Evolutionary conservation across 2,113 vertebrate genomes (phyloP).

Genomic region (Arothron firmamentum): DNA sequence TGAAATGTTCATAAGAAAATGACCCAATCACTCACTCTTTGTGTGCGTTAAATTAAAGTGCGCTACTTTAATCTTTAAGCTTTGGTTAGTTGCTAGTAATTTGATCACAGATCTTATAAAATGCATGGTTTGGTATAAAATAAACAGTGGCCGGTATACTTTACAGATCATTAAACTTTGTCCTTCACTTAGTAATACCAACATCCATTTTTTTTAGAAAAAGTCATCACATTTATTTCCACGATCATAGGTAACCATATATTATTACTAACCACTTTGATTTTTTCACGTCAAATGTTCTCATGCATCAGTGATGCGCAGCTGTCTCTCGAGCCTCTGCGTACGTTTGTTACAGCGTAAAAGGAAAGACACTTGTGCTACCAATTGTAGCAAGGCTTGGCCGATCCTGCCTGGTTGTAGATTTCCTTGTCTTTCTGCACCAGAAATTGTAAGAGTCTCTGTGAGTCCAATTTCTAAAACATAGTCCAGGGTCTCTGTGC

Average conservation of each 20-base stretch:
- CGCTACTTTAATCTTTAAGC: too few species aligned
- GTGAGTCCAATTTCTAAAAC: conserved; percentile 62
- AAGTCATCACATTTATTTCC: conserved; percentile 68
- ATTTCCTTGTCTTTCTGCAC: conserved; percentile 53
- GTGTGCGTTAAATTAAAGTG: too few species aligned
- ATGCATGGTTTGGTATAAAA: too few species aligned
- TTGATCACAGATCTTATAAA: too few species aligned
- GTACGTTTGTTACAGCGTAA: conserved; percentile 52
- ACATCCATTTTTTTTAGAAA: conserved; percentile 50
- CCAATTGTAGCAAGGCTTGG: conserved; percentile 63
- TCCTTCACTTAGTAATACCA: background rate
- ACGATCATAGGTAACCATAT: conserved; percentile 56
- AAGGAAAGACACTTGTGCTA: conserved; percentile 65
- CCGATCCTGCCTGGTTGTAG: conserved; percentile 54
- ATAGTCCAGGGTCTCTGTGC: conserved; percentile 64
- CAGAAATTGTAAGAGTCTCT: conserved; percentile 65
- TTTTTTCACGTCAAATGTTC: conserved; percentile 55
- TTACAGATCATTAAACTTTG: too few species aligned
- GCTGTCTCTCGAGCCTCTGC: conserved; percentile 37
- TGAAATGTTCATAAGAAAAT: too few species aligned
- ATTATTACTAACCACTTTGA: conserved; percentile 62
- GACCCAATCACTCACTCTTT: too few species aligned
- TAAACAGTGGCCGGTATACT: too few species aligned
- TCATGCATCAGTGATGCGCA: conserved; percentile 61
- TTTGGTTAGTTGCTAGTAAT: too few species aligned